A percentile compares a stretch with the other conserved stretches of the same genome.
phyloP scores from a whole-genome alignment of 2,797 vertebrate genomes.

The Neoniphon sammara region DNA sequence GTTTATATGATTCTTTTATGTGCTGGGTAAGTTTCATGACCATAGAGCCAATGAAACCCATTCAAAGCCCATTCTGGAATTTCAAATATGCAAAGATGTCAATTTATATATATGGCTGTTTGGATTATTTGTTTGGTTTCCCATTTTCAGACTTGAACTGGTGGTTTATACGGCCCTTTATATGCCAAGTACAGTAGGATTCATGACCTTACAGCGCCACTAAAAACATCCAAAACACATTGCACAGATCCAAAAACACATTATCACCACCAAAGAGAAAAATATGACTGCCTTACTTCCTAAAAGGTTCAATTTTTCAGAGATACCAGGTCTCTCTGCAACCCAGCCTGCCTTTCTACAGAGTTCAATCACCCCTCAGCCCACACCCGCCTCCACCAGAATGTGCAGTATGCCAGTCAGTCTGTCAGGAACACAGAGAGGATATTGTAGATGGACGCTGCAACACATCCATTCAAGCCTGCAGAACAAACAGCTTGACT shows the following conservation, averaged over 20 bases:
- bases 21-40: not conserved
- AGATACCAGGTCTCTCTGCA: slow-evolving; percentile 7
- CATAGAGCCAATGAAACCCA: not conserved
- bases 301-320: not conserved
- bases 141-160: not conserved
- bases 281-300: too few relatives aligned
- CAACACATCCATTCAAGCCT: slow-evolving; percentile 63
- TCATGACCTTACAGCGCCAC: not conserved
- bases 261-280: not conserved
- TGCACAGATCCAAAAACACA: not conserved
- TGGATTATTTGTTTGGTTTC: not conserved
- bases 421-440: slow-evolving; percentile 55
- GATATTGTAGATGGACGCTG: slow-evolving; percentile 56
- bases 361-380: slow-evolving; percentile 25
- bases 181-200: not conserved
- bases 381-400: slow-evolving; percentile 62
- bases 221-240: not conserved
- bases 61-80: not conserved
- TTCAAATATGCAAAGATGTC: not conserved
- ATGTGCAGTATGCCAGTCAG: slow-evolving; percentile 60
- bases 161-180: not conserved
- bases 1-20: not conserved
- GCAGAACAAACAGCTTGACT: slow-evolving; percentile 65
- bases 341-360: slow-evolving; percentile 26
- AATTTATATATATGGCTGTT: not conserved